These are phyloP conservation scores for Nephila pilipes DNA, from an alignment of 1,140 invertebrate species.

Conservation along the genomic window DNA sequence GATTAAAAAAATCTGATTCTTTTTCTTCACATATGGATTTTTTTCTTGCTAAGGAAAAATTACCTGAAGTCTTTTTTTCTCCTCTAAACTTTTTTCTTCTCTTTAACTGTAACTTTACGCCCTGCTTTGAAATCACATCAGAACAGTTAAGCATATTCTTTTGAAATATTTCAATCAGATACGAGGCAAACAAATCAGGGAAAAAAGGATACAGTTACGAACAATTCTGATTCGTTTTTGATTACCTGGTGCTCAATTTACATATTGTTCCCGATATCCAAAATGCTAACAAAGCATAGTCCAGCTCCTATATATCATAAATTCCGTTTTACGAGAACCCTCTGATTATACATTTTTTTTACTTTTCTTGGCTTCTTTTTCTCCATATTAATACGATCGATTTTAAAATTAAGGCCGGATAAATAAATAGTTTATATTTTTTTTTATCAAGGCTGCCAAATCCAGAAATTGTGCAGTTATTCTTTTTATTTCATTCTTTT, in stretches of 20 bases:
- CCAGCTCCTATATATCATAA: constrained; percentile 21
- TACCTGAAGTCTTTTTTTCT: not conserved
- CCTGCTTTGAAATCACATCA: not conserved
- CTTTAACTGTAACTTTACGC: constrained; percentile 9
- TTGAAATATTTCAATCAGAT: constrained; percentile 32
- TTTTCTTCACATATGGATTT: not conserved
- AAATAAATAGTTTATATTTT: constrained; percentile 62
- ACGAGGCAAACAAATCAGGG: not conserved
- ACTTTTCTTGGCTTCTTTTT: constrained; percentile 18
- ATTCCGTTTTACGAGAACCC: not conserved
- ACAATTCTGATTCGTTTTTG: constrained; percentile 71
- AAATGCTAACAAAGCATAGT: constrained; percentile 8
- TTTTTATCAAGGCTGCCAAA: not conserved
- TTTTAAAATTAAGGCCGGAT: constrained; percentile 69
- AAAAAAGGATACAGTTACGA: constrained; percentile 11
- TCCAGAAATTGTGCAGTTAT: not conserved
- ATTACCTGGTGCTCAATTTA: constrained; percentile 63
- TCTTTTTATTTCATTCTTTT: not conserved
- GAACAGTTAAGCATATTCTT: constrained; percentile 17
- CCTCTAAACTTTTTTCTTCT: not conserved
- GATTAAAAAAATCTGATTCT: not conserved
- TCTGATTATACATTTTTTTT: constrained; percentile 35
- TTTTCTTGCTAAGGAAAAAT: not conserved
- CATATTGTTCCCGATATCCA: constrained; percentile 62
- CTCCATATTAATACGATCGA: constrained; percentile 59